These are phyloP conservation scores for Oxyura jamaicensis DNA, from an alignment of 2,113 vertebrate species.

Conservation along the genomic window DNA sequence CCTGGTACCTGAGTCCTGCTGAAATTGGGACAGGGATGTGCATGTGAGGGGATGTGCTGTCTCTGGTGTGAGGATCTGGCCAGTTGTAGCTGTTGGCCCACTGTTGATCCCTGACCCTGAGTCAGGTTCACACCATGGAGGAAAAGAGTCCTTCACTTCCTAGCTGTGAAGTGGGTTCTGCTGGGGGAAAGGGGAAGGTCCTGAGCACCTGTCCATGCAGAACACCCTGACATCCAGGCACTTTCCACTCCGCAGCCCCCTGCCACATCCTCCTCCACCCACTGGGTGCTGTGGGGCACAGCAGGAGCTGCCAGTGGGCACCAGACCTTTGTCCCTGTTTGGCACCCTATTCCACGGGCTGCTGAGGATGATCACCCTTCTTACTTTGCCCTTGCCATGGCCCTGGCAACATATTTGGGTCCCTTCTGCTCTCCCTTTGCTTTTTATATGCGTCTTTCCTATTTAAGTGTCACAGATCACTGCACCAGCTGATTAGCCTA, in stretches of 20 bases:
- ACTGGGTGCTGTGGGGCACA: fast-evolving
- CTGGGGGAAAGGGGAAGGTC: not conserved
- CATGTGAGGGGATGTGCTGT: not conserved
- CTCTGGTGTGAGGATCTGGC: not conserved
- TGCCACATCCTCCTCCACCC: not conserved
- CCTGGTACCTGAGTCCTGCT: not conserved
- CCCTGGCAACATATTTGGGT: not conserved
- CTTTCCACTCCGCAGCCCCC: not conserved
- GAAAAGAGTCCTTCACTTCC: not conserved
- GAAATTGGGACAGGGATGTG: fast-evolving
- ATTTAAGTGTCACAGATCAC: slow-evolving; percentile 67
- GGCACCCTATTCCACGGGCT: not conserved
- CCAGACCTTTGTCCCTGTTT: not conserved
- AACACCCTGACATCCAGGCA: not conserved
- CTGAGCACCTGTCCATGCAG: not conserved
- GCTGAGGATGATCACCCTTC: not conserved
- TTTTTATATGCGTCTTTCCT: slow-evolving; percentile 64
- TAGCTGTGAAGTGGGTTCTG: not conserved
- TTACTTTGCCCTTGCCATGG: slow-evolving; percentile 28
- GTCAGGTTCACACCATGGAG: fast-evolving
- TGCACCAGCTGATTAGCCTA: slow-evolving; percentile 68
- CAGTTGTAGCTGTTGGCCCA: not conserved
- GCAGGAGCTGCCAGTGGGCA: not conserved
- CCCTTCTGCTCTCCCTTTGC: slow-evolving; percentile 37
- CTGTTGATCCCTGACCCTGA: not conserved